Evolutionary conservation across 2,113 vertebrate species (phyloP), one percentile per base, ranked within the genome.

Genomic region (Tyrannus savana): DNA sequence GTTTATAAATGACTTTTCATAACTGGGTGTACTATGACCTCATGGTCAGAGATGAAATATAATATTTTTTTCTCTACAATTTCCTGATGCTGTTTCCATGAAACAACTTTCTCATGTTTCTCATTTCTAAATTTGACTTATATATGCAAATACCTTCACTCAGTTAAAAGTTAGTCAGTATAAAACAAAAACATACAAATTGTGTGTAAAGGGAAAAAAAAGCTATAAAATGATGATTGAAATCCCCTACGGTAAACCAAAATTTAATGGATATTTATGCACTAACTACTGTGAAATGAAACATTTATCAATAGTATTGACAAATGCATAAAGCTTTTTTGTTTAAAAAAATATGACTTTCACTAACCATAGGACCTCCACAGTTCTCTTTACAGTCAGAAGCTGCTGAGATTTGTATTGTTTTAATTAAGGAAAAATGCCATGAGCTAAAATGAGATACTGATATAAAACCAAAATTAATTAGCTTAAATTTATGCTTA

Each of bases 1-100:
- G n/a, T 73, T 91, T 91, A 93, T 83, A 93, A 78, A 80, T 94
- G 42, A 83, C 53, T 96, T 96, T 96, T 93, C 56, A 84, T 87
- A 87, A 95, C 63, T 39, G 22, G 89, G 27, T 72, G 31, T 83
- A 85, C 47, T 78, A 84, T 91, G 87, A 94, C 60, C 41, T 96
- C 89, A 76, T 35, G 67, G 71, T 89, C 63, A 93, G 63, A 92
- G 76, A 90, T 88, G 67, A 94, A 81, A 93, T 84, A 50, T 59
- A 68, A 52, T 87, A 59, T 94, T 96, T 96, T 53, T 74, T 87
- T 96, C 84, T 96, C 66, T 82, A 76, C 77, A 86, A 73, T 92
- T 97, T 89, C 91, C 81, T 97, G 93, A 89, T 94, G 83, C 27
- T 62, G 35, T 49, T 75, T 84, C 73, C 23, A 60, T 94, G 73